Base-by-base conservation (phyloP, 2,888 invertebrate species). In the Acleris emargana region DNA sequence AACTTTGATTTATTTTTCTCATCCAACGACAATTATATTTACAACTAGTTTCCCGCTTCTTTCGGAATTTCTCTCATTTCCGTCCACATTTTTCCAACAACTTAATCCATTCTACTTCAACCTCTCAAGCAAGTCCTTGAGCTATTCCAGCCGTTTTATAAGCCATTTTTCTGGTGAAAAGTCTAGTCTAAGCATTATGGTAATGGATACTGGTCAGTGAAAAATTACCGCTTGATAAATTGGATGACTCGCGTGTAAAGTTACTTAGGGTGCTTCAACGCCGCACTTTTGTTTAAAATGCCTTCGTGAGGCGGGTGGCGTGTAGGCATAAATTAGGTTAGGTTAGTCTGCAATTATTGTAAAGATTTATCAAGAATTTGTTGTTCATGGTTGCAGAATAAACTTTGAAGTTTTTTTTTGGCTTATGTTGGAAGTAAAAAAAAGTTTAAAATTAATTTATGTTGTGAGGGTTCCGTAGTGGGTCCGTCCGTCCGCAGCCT, bases 151-250 rank as follows among this genome's bases (percentile, higher is more conserved):
- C 16, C 38, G 2, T 58, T 58, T 64, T 58, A 45, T 53, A 53
- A 25, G 52, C 43, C 62, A 51, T 62, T 62, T 57, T 57, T 20
- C 53, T 18, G 20, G 18, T 62, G 43, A 45, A 61, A 17, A 42
- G 20, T 42, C 54, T 61, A 62, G 55, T 62, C 62, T 55, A 62
- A 62, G 62, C 55, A 62, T 62, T 62, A 62, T 62, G 62, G 22
- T 54, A 55, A 55, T 32, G 49, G 62, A 42, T 20, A 18, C 54
- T 25, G 62, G 62, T 50, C 49, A 42, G 49, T 50, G 62, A 62
- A 62, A 62, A 62, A 55, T 55, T 47, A 62, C 47, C 38, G n/a
- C 25, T 25, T 49, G 61, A 61, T 47, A 62, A 62, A 54, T 62
- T 54, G 20, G 54, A 47, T 17, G 54, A 54, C 22, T 32, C 54